Evolutionary conservation across 2,888 invertebrate species (phyloP), one percentile per base, ranked within the genome.

Genomic region (Drosophila nr. fundita): DNA sequence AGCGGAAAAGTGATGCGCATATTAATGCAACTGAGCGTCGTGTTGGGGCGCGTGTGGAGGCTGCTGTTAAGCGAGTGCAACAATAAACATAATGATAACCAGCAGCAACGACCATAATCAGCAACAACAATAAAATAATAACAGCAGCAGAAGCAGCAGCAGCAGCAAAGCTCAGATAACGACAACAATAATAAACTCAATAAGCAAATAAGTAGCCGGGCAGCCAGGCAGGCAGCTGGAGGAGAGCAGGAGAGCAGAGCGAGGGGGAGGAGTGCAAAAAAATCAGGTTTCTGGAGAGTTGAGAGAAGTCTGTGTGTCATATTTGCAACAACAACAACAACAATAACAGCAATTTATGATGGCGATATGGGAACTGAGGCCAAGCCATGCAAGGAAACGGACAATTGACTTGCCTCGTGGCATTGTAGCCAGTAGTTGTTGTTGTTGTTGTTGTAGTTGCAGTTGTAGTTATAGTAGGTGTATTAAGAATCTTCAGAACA

Each of bases 391-490:
- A 54, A 73, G 32, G 59, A 62, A 63, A 53, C 74, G 74, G 68
- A 83, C 89, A 88, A 88, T 88, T 86, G 89, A 77, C 76, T 86
- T 85, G 85, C 89, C 89, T 75, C 87, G 88, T 84, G 84, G 84
- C 88, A 82, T 73, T 78, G 76, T 82, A 55, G 73, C n/a, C 49
- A 52, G 34, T 40, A 13, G 38, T 27, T 40, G 40, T n/a, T 27
- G 54, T 36, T 27, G 54, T 36, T 36, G 53, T 4, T 1, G 49
- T 49, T 50, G 29, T 2, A 18, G 29, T 50, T 27, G 29, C 5
- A 18, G 13, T 13, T 15, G 29, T 32, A 8, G 42, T 57, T 42
- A 38, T 38, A 29, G 77, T 79, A 79, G 79, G 79, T 79, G 77
- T 77, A 79, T 64, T 64, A 52, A 59, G 66, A 55, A 59, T 53